Evolutionary conservation across 2,888 invertebrate genomes (phyloP), one percentile per base, ranked within the genome.

Genomic region (Diaphora mendica): DNA sequence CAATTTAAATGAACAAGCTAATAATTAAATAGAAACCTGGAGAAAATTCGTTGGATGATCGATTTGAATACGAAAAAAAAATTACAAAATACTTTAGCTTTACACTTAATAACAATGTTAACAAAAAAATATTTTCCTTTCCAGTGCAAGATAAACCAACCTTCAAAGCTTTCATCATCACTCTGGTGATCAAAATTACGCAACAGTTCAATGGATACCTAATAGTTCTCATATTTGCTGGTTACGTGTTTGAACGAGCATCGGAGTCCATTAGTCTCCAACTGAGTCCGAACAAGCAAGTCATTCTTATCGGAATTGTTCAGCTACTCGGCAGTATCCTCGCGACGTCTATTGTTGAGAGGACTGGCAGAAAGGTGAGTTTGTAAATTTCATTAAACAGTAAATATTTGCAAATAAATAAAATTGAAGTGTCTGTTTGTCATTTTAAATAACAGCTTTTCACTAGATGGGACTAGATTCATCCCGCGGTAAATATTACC

Each of bases 141-240:
- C 15, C 92, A 95, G 95, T 90, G 30, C 85, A 90, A 71, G 95
- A 95, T 88, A 89, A 83, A 35, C 91, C 94, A 1, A 94, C 95
- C 0, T 88, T 92, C 73, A 94, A 93, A 81, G 95, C 95, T 2
- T 95, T 95, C 85, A 91, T 94, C 79, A 94, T 95, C 68, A 94
- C 95, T 0, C 74, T 94, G 11, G 90, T 95, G 11, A 93, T 95
- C 70, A 95, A 95, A 81, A 93, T 95, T 44, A 90, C 95, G 0
- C 95, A 95, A 77, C 95, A 95, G 78, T 95, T 95, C 81, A 92
- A 95, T 77, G 95, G 95, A 0, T 95, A 95, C 83, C 91, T 95
- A 42, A 95, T 95, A 72, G 94, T 95, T 4, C 90, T 95, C 26
- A 94, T 95, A 71, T 95, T 91, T 86, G 94, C 95, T 0, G 93